Evolutionary conservation across 2,797 vertebrate genomes (phyloP).

Genomic region (Sebastes itinus): DNA sequence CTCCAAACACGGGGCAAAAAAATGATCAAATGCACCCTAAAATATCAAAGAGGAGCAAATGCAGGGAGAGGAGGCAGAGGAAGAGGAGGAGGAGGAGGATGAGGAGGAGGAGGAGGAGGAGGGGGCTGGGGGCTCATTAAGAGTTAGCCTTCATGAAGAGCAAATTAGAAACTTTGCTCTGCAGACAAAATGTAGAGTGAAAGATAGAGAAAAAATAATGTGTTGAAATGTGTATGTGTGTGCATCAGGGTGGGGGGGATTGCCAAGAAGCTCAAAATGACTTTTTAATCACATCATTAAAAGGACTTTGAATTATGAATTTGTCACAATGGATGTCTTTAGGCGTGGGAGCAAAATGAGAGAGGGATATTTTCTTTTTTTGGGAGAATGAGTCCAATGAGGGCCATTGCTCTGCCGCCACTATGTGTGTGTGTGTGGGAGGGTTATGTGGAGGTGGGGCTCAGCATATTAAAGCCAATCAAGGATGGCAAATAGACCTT

Average conservation of each 20-base stretch:
- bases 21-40: constrained; percentile 56
- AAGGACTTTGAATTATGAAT: constrained; percentile 79
- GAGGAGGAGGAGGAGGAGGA: neutral
- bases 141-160: constrained; percentile 71
- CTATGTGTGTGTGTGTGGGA: neutral
- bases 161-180: constrained; percentile 66
- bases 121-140: constrained; percentile 58
- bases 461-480: constrained; percentile 41
- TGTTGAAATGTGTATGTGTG: constrained; percentile 12
- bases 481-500: constrained; percentile 30
- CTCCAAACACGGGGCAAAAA: constrained; percentile 52
- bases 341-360: constrained; percentile 61
- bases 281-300: constrained; percentile 85
- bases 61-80: neutral
- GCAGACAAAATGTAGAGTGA: constrained; percentile 44
- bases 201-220: constrained; percentile 5
- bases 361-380: constrained; percentile 12
- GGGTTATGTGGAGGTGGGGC: neutral
- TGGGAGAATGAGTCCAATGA: constrained; percentile 9
- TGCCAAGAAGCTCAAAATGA: constrained; percentile 67
- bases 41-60: constrained; percentile 62
- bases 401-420: neutral
- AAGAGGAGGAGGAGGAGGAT: neutral
- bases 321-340: constrained; percentile 74
- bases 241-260: constrained; percentile 20